These are phyloP conservation scores for Tarsius wallacei DNA, from an alignment of 2,797 vertebrate species.

Conservation along the genomic window DNA sequence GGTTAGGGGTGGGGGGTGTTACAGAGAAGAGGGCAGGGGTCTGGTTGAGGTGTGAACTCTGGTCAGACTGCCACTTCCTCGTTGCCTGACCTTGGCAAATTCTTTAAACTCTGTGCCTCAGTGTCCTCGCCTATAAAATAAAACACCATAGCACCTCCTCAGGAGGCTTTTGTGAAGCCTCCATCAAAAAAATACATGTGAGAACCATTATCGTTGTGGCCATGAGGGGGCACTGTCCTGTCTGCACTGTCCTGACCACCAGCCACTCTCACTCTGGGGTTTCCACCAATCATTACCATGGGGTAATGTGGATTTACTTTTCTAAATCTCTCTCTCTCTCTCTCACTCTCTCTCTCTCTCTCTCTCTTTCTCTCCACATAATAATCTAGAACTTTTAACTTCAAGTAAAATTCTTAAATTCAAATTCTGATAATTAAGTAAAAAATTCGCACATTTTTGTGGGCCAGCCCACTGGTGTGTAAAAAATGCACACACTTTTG, in stretches of 20 bases:
- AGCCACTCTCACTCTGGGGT: too few species aligned
- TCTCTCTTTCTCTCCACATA: neutral
- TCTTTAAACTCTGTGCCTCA: neutral
- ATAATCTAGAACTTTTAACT: neutral
- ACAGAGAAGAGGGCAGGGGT: too few species aligned
- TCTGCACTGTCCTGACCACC: neutral
- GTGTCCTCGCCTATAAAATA: neutral
- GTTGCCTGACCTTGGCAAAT: neutral
- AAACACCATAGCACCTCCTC: neutral
- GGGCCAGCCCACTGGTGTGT: neutral
- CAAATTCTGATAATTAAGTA: neutral
- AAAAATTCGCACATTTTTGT: neutral
- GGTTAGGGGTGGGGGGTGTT: accelerated
- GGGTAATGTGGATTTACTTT: too few species aligned
- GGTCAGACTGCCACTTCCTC: too few species aligned
- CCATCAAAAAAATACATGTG: accelerated
- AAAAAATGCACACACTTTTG: neutral
- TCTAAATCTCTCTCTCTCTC: neutral
- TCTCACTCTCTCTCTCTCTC: neutral
- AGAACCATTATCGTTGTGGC: accelerated
- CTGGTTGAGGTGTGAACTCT: neutral
- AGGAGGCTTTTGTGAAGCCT: neutral
- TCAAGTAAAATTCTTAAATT: neutral
- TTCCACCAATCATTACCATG: neutral
- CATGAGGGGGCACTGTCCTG: neutral